Base-by-base conservation (phyloP, 2,113 vertebrate genomes). In the Hiodon tergisus region DNA sequence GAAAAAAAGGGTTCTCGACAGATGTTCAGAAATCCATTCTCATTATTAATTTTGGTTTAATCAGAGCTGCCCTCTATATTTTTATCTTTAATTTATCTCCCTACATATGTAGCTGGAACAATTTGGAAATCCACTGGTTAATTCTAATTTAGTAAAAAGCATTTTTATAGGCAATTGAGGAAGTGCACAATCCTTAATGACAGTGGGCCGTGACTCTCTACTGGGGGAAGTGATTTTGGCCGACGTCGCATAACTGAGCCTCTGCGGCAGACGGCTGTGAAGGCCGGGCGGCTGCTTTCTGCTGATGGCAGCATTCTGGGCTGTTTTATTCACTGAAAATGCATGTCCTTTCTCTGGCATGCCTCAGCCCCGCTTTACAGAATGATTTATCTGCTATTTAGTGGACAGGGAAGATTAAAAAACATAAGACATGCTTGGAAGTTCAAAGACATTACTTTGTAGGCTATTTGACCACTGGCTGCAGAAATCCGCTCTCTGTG, bases 391-490 rank as follows among this genome's bases (percentile, higher is more conserved):
- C 63, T 74, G 63, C 73, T 67, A 52, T 74, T 67, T 74, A 67
- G 73, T 66, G 62, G 62, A 67, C 73, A 74, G 65, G 73, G 63
- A 58, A 74, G 63, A 74, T 74, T 74, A 74, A 74, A 74, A 74
- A 74, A 74, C 73, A 74, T 54, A 74, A 57, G 63, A 67, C 52
- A 50, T 58, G 73, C 73, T 57, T 67, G 11, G 48, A 58, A 67
- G 73, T 74, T 74, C 73, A 74, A 48, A 74, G 63, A 67, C 73
- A 66, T 74, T 50, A 74, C 63, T 74, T 66, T 59, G 69, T 47
- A 2, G 55, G 69, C 55, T 31, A 46, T 71, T 48, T 71, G 54
- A 71, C 54, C 55, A 58, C 14, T 74, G 54, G 63, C 63, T 58
- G 31, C 16, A 55, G n/a, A 48, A 48, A 48, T 67, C 51, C 13